Evolutionary conservation across 2,113 vertebrate genomes (phyloP).

Genomic region (Cyprinodon brontotheroides): DNA sequence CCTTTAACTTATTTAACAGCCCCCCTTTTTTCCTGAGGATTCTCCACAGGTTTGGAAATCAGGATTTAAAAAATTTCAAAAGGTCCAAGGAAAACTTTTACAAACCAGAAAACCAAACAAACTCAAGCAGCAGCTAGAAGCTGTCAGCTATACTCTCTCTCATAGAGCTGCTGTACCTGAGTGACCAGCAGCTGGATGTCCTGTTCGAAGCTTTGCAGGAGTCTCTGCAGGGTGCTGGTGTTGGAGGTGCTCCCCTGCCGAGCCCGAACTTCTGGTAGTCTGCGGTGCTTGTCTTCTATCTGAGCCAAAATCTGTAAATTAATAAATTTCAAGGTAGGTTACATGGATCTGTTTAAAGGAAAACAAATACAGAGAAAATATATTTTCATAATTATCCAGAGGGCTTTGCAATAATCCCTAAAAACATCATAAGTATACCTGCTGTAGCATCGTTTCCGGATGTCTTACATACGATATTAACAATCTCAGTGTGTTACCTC

Average conservation of each 20-base stretch:
- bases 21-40: too few relatives aligned
- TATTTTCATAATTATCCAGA: not conserved
- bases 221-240: conserved; percentile 87
- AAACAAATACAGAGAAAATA: not conserved
- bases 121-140: not conserved
- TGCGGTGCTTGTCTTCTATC: conserved; percentile 89
- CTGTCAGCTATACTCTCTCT: not conserved
- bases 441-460: too few relatives aligned
- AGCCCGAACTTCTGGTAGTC: conserved; percentile 84
- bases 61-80: not conserved
- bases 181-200: conserved; percentile 92
- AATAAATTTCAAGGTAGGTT: not conserved
- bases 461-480: too few relatives aligned
- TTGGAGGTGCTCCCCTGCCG: conserved; percentile 80
- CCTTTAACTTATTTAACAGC: too few relatives aligned
- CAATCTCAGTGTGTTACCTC: conserved; percentile 70
- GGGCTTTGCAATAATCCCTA: not conserved
- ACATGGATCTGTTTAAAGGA: not conserved
- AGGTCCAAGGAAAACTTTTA: not conserved
- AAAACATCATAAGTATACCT: too few relatives aligned
- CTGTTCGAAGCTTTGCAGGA: conserved; percentile 89
- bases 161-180: conserved; percentile 78
- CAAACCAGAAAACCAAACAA: not conserved
- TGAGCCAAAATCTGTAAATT: conserved; percentile 81
- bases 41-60: not conserved